These are phyloP conservation scores for Conger conger DNA, from an alignment of 2,113 vertebrate genomes.

Conservation along the genomic window DNA sequence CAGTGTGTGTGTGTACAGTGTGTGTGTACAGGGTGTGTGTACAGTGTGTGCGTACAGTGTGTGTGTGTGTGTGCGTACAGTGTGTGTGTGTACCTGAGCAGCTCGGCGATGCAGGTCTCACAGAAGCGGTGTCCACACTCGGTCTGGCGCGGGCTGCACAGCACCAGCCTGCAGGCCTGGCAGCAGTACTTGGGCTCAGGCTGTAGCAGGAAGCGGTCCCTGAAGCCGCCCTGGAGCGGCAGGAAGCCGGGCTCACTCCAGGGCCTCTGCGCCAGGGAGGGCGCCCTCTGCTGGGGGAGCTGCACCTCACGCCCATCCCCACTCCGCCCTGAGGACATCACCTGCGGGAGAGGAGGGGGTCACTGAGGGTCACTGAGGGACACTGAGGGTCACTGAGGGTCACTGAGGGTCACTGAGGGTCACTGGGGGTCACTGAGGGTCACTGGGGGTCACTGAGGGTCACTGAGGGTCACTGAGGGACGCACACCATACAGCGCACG, in stretches of 20 bases:
- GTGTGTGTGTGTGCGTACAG: background rate
- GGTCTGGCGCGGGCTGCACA: slow-evolving; percentile 91
- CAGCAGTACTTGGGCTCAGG: slow-evolving; percentile 96
- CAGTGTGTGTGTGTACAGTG: background rate
- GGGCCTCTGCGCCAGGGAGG: slow-evolving; percentile 56
- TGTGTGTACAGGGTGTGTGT: background rate
- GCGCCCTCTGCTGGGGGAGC: slow-evolving; percentile 66
- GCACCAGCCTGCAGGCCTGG: slow-evolving; percentile 85
- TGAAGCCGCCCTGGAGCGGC: slow-evolving; percentile 87
- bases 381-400: no score
- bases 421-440: no score
- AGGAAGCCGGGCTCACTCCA: slow-evolving; percentile 61
- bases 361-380: no score
- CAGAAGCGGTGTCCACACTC: slow-evolving; percentile 97
- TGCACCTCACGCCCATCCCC: slow-evolving; percentile 72
- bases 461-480: no score
- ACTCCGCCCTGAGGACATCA: slow-evolving; percentile 75
- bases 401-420: no score
- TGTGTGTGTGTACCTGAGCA: slow-evolving; percentile 61
- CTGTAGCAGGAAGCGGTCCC: slow-evolving; percentile 82
- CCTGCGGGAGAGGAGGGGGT: slow-evolving; percentile 51
- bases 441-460: no score
- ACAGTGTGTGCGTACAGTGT: background rate
- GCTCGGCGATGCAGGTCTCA: slow-evolving; percentile 82
- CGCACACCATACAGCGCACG: no score